phyloP scores from a whole-genome alignment of 2,797 vertebrate species.

The Coilia nasus region DNA sequence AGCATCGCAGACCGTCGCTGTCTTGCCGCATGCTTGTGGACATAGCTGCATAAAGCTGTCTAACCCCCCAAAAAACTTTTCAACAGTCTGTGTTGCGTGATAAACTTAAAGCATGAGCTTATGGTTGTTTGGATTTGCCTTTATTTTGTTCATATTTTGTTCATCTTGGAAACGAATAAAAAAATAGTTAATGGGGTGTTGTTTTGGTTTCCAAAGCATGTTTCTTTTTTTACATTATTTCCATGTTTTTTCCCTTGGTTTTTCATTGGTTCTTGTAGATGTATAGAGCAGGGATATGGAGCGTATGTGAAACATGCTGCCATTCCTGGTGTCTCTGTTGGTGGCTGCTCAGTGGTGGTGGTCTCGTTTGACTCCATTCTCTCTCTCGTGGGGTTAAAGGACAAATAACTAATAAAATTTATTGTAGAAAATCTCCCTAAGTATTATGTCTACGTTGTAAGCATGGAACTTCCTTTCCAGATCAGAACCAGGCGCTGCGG shows the following conservation, averaged over 20 bases:
- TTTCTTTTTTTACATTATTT: background rate
- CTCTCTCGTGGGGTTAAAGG: constrained; percentile 20
- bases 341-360: background rate
- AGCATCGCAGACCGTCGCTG: background rate
- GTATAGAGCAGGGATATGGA: background rate
- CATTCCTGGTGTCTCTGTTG: background rate
- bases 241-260: background rate
- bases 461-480: constrained; percentile 66
- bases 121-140: background rate
- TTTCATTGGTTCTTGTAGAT: background rate
- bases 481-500: constrained; percentile 93
- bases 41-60: background rate
- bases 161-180: background rate
- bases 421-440: background rate
- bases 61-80: background rate
- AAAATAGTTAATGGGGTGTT: background rate
- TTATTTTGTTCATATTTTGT: background rate
- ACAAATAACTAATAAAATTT: background rate
- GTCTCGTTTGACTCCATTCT: background rate
- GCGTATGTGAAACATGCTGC: background rate
- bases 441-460: background rate
- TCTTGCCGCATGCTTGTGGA: constrained; percentile 52
- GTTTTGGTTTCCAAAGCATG: background rate
- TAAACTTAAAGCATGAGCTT: constrained; percentile 4
- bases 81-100: background rate